phyloP scores from a whole-genome alignment of 2,113 vertebrate species.

The Pterocles gutturalis region DNA sequence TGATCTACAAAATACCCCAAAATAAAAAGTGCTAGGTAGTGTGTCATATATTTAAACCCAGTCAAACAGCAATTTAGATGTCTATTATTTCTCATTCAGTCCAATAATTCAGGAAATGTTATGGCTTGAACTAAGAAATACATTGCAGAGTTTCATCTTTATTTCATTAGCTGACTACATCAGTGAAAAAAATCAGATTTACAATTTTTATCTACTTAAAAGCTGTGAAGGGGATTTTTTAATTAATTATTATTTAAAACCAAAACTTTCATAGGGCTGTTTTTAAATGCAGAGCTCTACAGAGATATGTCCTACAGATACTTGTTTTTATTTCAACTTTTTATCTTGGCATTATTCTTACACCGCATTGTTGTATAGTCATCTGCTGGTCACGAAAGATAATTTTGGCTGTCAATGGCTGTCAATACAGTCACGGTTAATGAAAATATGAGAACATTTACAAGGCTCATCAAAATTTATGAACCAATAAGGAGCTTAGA shows the following conservation, averaged over 20 bases:
- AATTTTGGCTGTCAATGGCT: background rate
- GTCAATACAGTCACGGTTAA: background rate
- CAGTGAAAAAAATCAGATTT: slow-evolving; percentile 2
- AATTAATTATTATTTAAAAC: slow-evolving; percentile 27
- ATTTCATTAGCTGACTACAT: slow-evolving; percentile 8
- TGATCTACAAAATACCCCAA: background rate
- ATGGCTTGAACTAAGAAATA: slow-evolving; percentile 28
- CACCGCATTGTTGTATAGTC: background rate
- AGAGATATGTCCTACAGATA: background rate
- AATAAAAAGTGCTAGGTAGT: background rate
- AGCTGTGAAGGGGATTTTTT: background rate
- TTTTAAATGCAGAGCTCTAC: background rate
- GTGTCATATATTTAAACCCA: background rate
- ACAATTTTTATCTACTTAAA: background rate
- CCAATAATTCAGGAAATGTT: slow-evolving; percentile 17
- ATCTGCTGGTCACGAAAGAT: background rate
- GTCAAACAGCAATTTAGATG: background rate
- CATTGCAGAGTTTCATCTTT: slow-evolving; percentile 29
- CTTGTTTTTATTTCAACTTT: background rate
- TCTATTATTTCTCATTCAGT: slow-evolving; percentile 32
- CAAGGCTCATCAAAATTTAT: slow-evolving; percentile 24
- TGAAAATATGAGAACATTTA: slow-evolving; percentile 46
- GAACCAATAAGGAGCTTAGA: background rate
- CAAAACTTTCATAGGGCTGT: background rate
- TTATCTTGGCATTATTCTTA: background rate